Conservation (phyloP, 2,113 vertebrate genomes). For the Sylvilagus bachmani region DNA sequence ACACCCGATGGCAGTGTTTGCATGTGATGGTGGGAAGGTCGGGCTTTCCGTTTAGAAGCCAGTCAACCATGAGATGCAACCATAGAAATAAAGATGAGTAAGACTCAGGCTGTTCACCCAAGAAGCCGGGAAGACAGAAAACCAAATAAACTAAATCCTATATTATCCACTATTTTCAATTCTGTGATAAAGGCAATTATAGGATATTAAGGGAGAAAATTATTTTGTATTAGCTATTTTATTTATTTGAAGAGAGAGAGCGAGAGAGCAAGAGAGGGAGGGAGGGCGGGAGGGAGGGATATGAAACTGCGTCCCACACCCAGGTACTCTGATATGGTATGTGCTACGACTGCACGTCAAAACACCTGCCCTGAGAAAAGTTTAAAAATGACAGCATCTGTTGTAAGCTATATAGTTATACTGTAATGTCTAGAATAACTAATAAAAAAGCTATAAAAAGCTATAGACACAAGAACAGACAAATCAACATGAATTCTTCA, state of each 20-base stretch:
- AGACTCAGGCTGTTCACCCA: neutral
- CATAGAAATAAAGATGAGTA: neutral
- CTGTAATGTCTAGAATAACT: neutral
- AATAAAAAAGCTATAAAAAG: neutral
- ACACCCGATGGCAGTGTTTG: neutral
- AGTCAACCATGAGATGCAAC: neutral
- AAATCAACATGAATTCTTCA: conserved; percentile 31
- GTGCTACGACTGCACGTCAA: too few relatives aligned
- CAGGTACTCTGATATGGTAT: too few relatives aligned
- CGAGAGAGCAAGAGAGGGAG: too few relatives aligned
- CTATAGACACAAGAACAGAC: neutral
- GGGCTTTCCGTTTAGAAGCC: neutral
- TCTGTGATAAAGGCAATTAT: neutral
- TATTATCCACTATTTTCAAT: neutral
- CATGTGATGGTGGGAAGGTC: neutral
- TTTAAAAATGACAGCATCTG: neutral
- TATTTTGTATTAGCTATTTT: too few relatives aligned
- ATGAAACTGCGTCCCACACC: neutral
- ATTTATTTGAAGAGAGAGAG: too few relatives aligned
- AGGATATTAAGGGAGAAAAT: neutral
- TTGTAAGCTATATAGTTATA: neutral
- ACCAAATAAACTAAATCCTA: conserved; percentile 27
- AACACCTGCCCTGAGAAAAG: neutral
- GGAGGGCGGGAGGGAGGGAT: neutral
- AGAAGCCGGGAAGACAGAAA: conserved; percentile 10